Base-by-base conservation (phyloP, 2,888 invertebrate genomes). In the Callyntrura guangdongensis region DNA sequence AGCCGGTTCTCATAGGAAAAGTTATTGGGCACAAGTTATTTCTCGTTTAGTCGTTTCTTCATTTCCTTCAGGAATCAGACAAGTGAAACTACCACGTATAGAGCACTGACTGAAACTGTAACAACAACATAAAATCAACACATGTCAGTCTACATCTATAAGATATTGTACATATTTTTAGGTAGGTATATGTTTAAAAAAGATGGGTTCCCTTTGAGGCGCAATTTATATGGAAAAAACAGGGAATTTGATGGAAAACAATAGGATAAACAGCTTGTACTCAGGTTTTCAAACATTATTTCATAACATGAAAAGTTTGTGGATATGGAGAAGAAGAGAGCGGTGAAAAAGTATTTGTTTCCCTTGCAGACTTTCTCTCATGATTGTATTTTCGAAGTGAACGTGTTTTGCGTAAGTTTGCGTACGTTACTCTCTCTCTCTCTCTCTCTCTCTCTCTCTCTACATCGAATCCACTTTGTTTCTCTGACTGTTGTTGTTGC, bases 211-310 rank as follows among this genome's bases (percentile, higher is more conserved):
- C 45, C 84, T 64, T 79, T 64, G 84, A 77, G 74, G n/a, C 27
- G 53, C 67, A 83, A 84, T 83, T 84, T 89, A 77, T 89, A 84
- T 20, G 64, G 27, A 17, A 6, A 53, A 79, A 84, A 67, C 79
- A 64, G 74, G 64, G 64, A 89, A 67, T 85, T 89, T 84, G 77
- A 89, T 89, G 85, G 84, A 84, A 79, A 64, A 47, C 64, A 89
- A 89, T 89, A 85, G 77, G 89, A 89, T 84, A 89, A 89, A 89
- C 84, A 89, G 84, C 84, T 89, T 89, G 77, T 64, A 53, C 79
- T 61, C 89, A 89, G 77, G n/a, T 89, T 84, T 88, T 82, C 53
- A 87, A 69, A 87, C 87, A 69, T 81, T 67, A n/a, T 67, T 17
- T 67, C 27, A 27, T 27, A 14, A 11, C 12, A 27, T 67, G 67